These are phyloP conservation scores for Aphelenchoides fujianensis DNA, from an alignment of 1,140 invertebrate species.

Conservation along the genomic window DNA sequence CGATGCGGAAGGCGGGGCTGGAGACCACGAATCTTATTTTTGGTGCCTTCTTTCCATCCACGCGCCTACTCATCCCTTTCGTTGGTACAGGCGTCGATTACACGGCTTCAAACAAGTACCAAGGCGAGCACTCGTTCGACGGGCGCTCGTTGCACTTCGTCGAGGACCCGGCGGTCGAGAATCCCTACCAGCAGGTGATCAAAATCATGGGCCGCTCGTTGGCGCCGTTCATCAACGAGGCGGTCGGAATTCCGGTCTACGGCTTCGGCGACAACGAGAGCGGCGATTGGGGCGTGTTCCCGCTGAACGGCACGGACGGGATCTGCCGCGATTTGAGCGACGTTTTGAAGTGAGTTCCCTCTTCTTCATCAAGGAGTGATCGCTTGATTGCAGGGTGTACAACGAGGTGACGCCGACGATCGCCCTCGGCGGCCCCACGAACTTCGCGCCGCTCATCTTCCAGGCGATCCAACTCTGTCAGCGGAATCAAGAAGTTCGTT, in stretches of 20 bases:
- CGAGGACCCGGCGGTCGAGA: conserved; percentile 55
- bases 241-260: conserved; percentile 64
- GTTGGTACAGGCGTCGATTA: conserved; percentile 67
- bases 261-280: conserved; percentile 66
- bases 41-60: conserved; percentile 28
- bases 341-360: conserved; percentile 61
- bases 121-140: conserved; percentile 65
- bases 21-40: conserved; percentile 60
- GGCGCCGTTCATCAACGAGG: conserved; percentile 64
- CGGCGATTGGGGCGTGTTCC: conserved; percentile 64
- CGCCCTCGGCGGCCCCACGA: conserved; percentile 63
- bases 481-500: conserved; percentile 53
- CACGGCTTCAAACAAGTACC: conserved; percentile 68
- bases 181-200: conserved; percentile 62
- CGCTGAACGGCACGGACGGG: conserved; percentile 57
- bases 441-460: conserved; percentile 66
- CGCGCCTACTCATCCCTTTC: conserved; percentile 4
- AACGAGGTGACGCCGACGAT: conserved; percentile 62
- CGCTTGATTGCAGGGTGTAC: conserved; percentile 50
- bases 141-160: conserved; percentile 64
- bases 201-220: conserved; percentile 65
- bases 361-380: not conserved
- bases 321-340: conserved; percentile 64
- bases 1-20: conserved; percentile 59
- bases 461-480: conserved; percentile 65